Evolutionary conservation across 2,888 invertebrate species (phyloP), one percentile per base, ranked within the genome.

Genomic region (Creontiades dilutus): DNA sequence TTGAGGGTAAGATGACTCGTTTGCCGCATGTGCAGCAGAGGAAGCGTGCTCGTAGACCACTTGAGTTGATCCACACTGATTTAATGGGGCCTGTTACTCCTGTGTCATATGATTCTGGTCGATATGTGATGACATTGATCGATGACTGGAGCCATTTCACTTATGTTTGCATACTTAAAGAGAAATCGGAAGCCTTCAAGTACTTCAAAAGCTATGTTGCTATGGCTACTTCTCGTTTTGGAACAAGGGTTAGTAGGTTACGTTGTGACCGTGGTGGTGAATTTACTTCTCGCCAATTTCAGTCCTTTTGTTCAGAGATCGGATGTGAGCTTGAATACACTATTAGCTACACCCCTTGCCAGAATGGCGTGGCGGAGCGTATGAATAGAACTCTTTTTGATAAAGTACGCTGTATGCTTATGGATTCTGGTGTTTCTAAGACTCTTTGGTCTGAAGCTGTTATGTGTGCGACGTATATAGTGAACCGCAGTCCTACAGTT

Each of bases 401-500:
- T 61, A 92, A 91, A 85, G 90, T 91, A n/a, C 87, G 92, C 80
- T 89, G 90, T 28, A 87, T 92, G 91, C 68, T 93, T 16, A 91
- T 91, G 84, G 92, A 93, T 27, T 90, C 91, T 0, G 76, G 89
- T 27, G 11, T 92, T n/a, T 11, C 57, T 14, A 92, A 92, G 90
- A 55, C 91, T 28, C 86, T 92, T 89, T 93, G 92, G 92, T 92
- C 92, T 80, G 92, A 93, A 91, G 93, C 93, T 52, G 90, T 92
- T 13, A 28, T 88, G 23, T 90, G 90, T 61, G 91, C 92, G 68
- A 86, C 92, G 46, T 92, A 92, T 90, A 61, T 92, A 27, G 16
- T 91, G 46, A 93, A 93, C 80, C 91, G 93, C 92, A 86, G 86
- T 84, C 91, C 91, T 57, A 91, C 91, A 19, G 89, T 84, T 28